phyloP scores from a whole-genome alignment of 1,140 invertebrate genomes.

The Orius laevigatus region DNA sequence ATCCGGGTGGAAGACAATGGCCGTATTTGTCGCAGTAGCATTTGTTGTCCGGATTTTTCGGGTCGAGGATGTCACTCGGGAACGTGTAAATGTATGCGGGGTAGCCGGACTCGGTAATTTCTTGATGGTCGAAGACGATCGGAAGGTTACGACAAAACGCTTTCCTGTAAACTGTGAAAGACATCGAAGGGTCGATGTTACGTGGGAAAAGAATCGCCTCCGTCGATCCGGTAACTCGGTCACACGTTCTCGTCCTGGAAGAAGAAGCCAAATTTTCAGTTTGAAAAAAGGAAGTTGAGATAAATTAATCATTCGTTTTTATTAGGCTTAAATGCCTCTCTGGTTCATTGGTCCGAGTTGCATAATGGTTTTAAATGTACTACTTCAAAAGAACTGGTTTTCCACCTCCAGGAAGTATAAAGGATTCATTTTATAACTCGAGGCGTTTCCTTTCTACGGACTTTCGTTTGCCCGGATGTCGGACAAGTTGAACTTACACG shows the following conservation, averaged over 20 bases:
- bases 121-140: conserved; percentile 30
- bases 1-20: conserved; percentile 37
- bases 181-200: conserved; percentile 32
- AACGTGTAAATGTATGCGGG: conserved; percentile 31
- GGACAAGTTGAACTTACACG: conserved; percentile 11
- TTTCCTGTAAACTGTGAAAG: conserved; percentile 42
- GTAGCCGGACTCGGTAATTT: conserved; percentile 25
- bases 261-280: background rate
- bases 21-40: conserved; percentile 38
- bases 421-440: too few relatives aligned
- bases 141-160: conserved; percentile 47
- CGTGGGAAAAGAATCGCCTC: conserved; percentile 38
- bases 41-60: conserved; percentile 36
- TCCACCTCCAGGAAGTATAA: too few relatives aligned
- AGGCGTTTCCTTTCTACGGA: too few relatives aligned
- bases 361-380: too few relatives aligned
- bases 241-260: conserved; percentile 11
- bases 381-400: too few relatives aligned
- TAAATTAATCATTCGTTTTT: background rate
- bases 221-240: conserved; percentile 5
- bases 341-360: too few relatives aligned
- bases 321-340: background rate
- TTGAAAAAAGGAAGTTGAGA: conserved; percentile 24
- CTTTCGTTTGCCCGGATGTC: too few relatives aligned
- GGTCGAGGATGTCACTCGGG: conserved; percentile 35